Conservation (phyloP, 2,888 invertebrate species). For the Hipparchia semele region DNA sequence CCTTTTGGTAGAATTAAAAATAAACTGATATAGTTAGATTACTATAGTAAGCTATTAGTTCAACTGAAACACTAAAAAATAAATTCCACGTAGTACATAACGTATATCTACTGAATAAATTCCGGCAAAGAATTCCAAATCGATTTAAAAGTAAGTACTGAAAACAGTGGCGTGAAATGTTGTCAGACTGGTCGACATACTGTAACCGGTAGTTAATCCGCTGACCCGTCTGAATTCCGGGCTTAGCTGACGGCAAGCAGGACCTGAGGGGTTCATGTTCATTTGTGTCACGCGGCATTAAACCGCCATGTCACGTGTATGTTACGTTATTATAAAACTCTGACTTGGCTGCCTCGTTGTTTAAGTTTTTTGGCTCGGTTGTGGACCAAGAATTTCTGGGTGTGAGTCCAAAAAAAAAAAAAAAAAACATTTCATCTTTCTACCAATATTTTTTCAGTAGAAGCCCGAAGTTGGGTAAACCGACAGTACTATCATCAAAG, state of each 20-base stretch:
- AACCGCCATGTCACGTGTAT: conserved; percentile 17
- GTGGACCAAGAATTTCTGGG: no score
- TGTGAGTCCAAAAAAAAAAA: no score
- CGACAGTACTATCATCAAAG: no score
- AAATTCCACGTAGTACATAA: no score
- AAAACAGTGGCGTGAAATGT: conserved; percentile 14
- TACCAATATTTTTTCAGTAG: no score
- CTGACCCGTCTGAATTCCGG: conserved; percentile 21
- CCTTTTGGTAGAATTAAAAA: no score
- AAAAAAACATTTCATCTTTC: no score
- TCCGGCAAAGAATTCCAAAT: conserved; percentile 5
- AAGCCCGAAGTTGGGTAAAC: no score
- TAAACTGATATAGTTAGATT: no score
- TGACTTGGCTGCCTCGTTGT: no score
- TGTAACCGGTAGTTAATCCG: conserved; percentile 24
- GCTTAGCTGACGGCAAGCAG: conserved; percentile 20
- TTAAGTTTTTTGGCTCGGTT: no score
- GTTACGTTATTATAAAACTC: conserved; percentile 18
- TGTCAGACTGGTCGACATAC: conserved; percentile 15
- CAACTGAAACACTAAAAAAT: background rate
- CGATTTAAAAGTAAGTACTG: background rate
- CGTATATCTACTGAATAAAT: background rate
- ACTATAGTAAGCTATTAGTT: background rate
- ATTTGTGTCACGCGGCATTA: conserved; percentile 25
- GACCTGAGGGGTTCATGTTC: conserved; percentile 25